Percentiles rank a stretch among this genome's conserved stretches.
These are phyloP conservation scores for Asobara japonica DNA, from an alignment of 1,140 invertebrate species.

Conservation along the genomic window DNA sequence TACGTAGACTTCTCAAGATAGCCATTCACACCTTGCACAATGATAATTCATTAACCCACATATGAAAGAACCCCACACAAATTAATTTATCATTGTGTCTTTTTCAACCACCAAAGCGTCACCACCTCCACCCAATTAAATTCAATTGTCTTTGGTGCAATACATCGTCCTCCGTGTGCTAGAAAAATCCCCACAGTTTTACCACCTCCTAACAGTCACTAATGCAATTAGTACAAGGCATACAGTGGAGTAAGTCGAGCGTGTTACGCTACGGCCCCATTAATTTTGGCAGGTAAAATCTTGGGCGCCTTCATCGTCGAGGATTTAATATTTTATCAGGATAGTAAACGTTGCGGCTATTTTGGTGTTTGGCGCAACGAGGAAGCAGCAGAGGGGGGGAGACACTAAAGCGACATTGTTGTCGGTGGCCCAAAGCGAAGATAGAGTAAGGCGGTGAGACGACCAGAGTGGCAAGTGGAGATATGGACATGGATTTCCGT, in stretches of 20 bases:
- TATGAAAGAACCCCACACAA: no score
- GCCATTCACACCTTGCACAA: no score
- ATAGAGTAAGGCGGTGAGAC: neutral
- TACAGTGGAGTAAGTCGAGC: neutral
- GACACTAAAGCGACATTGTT: conserved; percentile 11
- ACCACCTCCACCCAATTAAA: neutral
- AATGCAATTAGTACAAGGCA: conserved; percentile 4
- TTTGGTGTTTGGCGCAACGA: neutral
- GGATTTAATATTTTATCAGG: conserved; percentile 21
- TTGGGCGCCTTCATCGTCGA: neutral
- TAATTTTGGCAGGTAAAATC: conserved; percentile 16
- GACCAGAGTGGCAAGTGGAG: neutral
- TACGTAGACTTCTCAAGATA: no score
- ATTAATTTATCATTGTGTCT: no score
- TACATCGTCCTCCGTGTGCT: neutral
- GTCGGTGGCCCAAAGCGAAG: neutral
- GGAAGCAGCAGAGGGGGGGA: no score
- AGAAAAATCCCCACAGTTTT: neutral
- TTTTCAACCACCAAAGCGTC: neutral
- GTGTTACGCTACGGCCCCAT: conserved; percentile 5
- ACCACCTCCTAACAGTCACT: neutral
- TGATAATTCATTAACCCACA: no score
- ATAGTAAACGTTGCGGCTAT: conserved; percentile 8
- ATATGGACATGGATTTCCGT: neutral
- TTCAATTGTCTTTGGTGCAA: neutral